phyloP scores from a whole-genome alignment of 2,113 vertebrate genomes.

The Lutjanus erythropterus region DNA sequence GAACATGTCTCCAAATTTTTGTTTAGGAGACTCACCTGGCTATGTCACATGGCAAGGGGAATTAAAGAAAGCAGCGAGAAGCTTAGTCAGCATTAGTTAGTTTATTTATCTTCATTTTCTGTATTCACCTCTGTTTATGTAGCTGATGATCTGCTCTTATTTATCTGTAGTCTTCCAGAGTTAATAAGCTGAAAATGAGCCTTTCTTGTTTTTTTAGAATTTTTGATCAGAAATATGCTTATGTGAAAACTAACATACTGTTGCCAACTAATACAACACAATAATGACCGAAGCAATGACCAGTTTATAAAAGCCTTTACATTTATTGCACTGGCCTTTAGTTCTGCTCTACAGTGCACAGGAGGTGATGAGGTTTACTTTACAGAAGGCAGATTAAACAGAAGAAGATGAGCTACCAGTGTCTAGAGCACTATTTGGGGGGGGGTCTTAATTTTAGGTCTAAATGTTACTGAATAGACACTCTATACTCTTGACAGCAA shows the following conservation, averaged over 20 bases:
- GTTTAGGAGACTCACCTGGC: constrained; percentile 33
- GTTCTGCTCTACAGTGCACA: neutral
- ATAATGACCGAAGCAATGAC: neutral
- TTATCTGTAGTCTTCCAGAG: neutral
- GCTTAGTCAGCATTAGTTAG: neutral
- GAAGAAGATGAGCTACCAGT: neutral
- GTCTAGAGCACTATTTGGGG: neutral
- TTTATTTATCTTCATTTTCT: neutral
- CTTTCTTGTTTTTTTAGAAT: neutral
- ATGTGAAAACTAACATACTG: neutral
- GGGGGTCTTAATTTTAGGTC: neutral
- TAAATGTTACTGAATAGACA: constrained; percentile 8
- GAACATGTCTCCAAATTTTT: constrained; percentile 14
- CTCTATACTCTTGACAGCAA: neutral
- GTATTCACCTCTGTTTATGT: neutral
- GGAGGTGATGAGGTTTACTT: neutral
- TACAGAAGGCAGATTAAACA: constrained; percentile 21
- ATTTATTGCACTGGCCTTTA: no score
- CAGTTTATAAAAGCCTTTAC: no score
- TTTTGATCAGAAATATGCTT: neutral
- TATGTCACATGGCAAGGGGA: constrained; percentile 17
- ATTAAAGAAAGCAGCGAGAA: constrained; percentile 6
- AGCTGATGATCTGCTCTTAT: neutral
- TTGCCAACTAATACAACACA: no score
- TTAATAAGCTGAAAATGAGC: neutral